Conservation (phyloP, 2,888 invertebrate genomes). For the Drosophila sordidapex region DNA sequence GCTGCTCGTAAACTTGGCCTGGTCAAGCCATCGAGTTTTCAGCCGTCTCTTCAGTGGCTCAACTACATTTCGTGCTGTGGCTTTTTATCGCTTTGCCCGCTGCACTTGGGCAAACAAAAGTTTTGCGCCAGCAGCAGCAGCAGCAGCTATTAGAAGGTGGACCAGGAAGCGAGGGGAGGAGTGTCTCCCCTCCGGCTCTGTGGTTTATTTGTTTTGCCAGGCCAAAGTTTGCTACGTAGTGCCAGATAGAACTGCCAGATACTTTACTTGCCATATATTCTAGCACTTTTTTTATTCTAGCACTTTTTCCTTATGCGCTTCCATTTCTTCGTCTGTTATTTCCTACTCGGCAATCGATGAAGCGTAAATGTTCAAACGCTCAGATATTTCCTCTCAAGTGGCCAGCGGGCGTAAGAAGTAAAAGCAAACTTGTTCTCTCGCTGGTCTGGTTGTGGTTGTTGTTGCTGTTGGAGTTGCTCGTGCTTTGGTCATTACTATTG, state of each 20-base stretch:
- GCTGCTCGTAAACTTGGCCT: conserved; percentile 58
- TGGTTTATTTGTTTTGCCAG: conserved; percentile 79
- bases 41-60: conserved; percentile 44
- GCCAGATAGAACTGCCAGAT: conserved; percentile 59
- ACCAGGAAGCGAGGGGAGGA: background rate
- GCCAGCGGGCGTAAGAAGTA: conserved; percentile 53
- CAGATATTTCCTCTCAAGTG: conserved; percentile 64
- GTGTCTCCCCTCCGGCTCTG: conserved; percentile 30
- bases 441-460: background rate
- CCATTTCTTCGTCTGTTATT: conserved; percentile 5
- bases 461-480: conserved; percentile 51
- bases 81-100: conserved; percentile 66
- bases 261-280: conserved; percentile 44
- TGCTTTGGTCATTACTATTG: conserved; percentile 80
- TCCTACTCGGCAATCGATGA: conserved; percentile 75
- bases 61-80: conserved; percentile 54
- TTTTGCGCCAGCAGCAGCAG: conserved; percentile 42
- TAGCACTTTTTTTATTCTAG: background rate
- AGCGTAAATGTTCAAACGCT: conserved; percentile 81
- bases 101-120: conserved; percentile 78
- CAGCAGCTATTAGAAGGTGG: background rate
- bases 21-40: conserved; percentile 52
- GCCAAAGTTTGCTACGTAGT: conserved; percentile 71
- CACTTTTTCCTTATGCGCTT: conserved; percentile 2
- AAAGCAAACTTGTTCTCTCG: conserved; percentile 25